Conservation (phyloP, 2,797 vertebrate species). For the Gadopsis marmoratus region DNA sequence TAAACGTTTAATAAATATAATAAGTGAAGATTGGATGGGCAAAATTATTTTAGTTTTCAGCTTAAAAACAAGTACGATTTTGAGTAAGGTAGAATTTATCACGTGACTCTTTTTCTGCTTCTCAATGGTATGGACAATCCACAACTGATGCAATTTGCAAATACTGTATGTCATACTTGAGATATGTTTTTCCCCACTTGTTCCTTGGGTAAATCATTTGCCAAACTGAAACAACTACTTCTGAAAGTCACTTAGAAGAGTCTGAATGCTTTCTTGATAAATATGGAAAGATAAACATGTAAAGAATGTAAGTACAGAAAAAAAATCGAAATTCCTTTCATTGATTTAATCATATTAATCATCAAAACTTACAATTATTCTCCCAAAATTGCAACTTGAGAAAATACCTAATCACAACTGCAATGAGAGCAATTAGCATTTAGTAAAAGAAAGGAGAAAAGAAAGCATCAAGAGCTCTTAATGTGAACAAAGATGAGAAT, state of each 20-base stretch:
- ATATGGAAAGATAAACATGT: neutral
- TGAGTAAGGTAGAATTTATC: neutral
- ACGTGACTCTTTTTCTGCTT: neutral
- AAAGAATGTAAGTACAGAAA: neutral
- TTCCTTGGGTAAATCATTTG: neutral
- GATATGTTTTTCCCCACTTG: neutral
- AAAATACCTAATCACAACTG: neutral
- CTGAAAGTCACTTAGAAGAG: neutral
- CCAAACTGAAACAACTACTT: neutral
- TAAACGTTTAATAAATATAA: no score
- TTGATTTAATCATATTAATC: neutral
- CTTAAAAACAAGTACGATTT: neutral
- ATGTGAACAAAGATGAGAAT: constrained; percentile 39
- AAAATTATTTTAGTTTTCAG: neutral
- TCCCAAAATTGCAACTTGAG: neutral
- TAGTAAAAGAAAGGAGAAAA: constrained; percentile 4
- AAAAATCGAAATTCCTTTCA: neutral
- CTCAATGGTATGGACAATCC: neutral
- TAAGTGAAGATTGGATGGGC: neutral
- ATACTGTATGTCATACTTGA: neutral
- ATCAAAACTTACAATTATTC: neutral
- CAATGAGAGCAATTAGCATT: constrained; percentile 17
- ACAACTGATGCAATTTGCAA: neutral
- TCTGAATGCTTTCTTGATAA: neutral
- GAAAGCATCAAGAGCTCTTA: constrained; percentile 40